phyloP scores from a whole-genome alignment of 2,797 vertebrate genomes.

The Remorina albescens region DNA sequence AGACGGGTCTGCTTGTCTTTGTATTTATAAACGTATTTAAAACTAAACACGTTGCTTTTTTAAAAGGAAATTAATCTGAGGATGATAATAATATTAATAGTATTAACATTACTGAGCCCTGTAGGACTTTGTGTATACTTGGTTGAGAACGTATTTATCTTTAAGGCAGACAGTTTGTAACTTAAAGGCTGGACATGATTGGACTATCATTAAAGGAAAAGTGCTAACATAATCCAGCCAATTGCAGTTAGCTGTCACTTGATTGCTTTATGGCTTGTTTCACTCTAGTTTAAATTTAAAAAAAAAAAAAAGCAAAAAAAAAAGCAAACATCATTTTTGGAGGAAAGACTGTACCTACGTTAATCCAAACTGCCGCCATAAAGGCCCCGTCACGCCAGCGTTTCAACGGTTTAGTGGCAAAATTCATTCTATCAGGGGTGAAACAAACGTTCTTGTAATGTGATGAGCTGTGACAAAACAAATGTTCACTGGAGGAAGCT shows the following conservation, averaged over 20 bases:
- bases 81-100: conserved; percentile 40
- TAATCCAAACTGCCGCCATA: conserved; percentile 40
- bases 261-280: conserved; percentile 41
- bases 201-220: conserved; percentile 40
- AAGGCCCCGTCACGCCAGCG: conserved; percentile 64
- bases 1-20: conserved; percentile 66
- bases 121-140: conserved; percentile 73
- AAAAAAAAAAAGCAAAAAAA: too few species aligned
- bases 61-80: conserved; percentile 69
- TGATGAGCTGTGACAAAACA: neutral
- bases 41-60: conserved; percentile 74
- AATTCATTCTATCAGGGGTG: neutral
- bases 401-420: neutral
- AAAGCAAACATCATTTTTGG: conserved; percentile 24
- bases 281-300: neutral
- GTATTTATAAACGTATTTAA: conserved; percentile 74
- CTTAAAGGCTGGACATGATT: conserved; percentile 52
- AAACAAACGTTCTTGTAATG: neutral
- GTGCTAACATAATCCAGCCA: conserved; percentile 32
- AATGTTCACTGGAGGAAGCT: neutral
- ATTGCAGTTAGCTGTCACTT: conserved; percentile 14
- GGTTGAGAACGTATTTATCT: conserved; percentile 61
- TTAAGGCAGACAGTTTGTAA: conserved; percentile 49
- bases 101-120: conserved; percentile 71
- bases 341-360: neutral